Conservation (phyloP, 2,888 invertebrate species). For the Orgyia antiqua region DNA sequence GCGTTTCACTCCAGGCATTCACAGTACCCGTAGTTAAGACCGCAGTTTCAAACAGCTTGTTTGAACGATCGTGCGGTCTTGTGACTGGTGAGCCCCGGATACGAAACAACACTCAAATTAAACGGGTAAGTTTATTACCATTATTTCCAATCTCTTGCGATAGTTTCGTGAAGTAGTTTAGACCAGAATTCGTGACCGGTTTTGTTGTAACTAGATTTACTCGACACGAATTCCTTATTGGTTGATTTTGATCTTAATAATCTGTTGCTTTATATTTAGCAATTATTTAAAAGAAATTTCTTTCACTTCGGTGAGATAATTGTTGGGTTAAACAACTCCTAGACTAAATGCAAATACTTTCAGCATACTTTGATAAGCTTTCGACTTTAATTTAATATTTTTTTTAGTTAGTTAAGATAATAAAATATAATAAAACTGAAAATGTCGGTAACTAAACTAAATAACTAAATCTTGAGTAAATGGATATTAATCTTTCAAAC, state of each 20-base stretch:
- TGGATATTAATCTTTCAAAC: too few species aligned
- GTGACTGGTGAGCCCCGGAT: constrained; percentile 30
- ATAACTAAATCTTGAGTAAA: too few species aligned
- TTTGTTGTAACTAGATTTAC: constrained; percentile 21
- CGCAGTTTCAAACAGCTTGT: constrained; percentile 28
- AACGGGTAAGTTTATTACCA: constrained; percentile 39
- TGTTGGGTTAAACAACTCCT: constrained; percentile 20
- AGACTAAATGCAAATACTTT: too few species aligned
- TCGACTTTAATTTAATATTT: too few species aligned
- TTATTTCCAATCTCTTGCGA: constrained; percentile 3
- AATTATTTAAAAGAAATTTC: constrained; percentile 27
- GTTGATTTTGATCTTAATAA: constrained; percentile 22
- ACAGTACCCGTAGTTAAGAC: constrained; percentile 9
- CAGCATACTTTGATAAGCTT: too few species aligned
- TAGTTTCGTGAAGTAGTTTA: constrained; percentile 13
- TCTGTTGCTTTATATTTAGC: constrained; percentile 25
- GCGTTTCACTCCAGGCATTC: constrained; percentile 15
- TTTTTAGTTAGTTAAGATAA: too few species aligned
- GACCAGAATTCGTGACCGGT: constrained; percentile 24
- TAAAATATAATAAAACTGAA: too few species aligned
- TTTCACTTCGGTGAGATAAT: constrained; percentile 21
- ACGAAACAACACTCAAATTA: constrained; percentile 15
- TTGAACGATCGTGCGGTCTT: constrained; percentile 43
- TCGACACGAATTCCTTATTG: constrained; percentile 18
- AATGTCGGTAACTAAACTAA: too few species aligned